Percentiles rank a stretch among this genome's conserved stretches.
Evolutionary conservation across 1,140 invertebrate genomes (phyloP).

Genomic region (Penaeus indicus): DNA sequence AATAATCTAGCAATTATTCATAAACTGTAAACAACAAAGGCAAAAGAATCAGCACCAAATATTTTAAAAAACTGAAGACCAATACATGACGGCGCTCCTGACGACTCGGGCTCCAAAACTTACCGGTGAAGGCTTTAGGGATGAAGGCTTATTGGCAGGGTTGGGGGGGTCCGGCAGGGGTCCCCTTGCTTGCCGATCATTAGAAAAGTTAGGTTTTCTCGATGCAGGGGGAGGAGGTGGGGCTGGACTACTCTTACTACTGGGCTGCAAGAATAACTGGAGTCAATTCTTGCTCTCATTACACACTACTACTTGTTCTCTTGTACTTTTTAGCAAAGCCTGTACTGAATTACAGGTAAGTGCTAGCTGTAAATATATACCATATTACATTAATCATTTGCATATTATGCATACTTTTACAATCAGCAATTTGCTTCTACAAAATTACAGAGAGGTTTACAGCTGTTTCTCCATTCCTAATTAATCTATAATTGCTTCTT

Average conservation of each 20-base stretch:
- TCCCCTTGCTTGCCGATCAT: constrained; percentile 72
- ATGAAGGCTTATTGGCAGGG: constrained; percentile 58
- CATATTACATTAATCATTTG: no score
- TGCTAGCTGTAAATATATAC: no score
- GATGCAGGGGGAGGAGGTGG: constrained; percentile 59
- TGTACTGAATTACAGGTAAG: no score
- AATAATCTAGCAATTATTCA: background rate
- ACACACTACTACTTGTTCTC: no score
- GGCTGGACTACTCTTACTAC: constrained; percentile 64
- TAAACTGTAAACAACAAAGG: background rate
- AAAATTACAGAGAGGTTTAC: no score
- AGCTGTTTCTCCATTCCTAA: no score
- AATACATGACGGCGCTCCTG: no score
- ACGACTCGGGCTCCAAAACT: background rate
- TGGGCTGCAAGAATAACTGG: constrained; percentile 50
- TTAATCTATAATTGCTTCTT: no score
- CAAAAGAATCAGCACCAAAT: background rate
- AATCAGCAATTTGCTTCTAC: no score
- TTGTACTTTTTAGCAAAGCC: no score
- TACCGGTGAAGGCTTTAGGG: background rate
- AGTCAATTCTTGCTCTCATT: background rate
- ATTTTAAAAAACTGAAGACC: no score
- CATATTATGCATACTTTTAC: no score
- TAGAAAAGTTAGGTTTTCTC: constrained; percentile 69
- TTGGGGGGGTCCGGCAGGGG: constrained; percentile 68